Evolutionary conservation across 2,797 vertebrate genomes (phyloP), one percentile per base, ranked within the genome.

Genomic region (Acridotheres tristis): DNA sequence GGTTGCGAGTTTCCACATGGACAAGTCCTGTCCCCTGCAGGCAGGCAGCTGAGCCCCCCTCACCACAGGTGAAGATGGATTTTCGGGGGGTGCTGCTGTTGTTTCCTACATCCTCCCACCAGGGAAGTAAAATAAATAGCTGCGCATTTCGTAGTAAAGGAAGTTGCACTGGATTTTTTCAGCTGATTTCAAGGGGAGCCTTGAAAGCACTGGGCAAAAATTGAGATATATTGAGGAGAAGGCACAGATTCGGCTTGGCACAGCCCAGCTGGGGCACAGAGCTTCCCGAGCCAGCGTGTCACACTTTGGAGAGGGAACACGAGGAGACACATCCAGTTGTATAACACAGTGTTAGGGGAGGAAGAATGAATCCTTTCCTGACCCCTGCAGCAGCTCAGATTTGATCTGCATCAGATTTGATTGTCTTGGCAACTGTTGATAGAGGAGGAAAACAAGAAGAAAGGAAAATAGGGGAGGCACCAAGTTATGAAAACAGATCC

Each of bases 401-500:
- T 89, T 93, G 88, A 67, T 91, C 93, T 93, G 78, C 88, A 75
- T 87, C 78, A 48, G 69, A 50, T 79, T 79, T 74, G 43, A 88
- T 94, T 95, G 59, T 74, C 91, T 68, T 76, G 83, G 57, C 68
- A 72, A 72, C 78, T 81, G 91, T 69, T 91, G 92, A 65, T 32
- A 82, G 85, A 93, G 61, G 80, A 84, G 54, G 59, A 73, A 51
- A 22, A 75, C 40, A 43, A 84, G 83, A 87, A 91, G 72, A 89
- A 89, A 81, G 76, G 87, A 42, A 82, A 93, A 73, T 4, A 68
- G 23, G 29, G 75, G 77, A 89, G 62, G 85, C 36, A 72, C 43
- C 25, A 34, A 82, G 87, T 87, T 90, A 89, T 63, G 86, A 79
- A 87, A 92, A 94, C 51, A 93, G 66, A 76, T 85, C 59, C 62